Base-by-base conservation (phyloP, 2,888 invertebrate species). In the Brachyopa scutellaris region DNA sequence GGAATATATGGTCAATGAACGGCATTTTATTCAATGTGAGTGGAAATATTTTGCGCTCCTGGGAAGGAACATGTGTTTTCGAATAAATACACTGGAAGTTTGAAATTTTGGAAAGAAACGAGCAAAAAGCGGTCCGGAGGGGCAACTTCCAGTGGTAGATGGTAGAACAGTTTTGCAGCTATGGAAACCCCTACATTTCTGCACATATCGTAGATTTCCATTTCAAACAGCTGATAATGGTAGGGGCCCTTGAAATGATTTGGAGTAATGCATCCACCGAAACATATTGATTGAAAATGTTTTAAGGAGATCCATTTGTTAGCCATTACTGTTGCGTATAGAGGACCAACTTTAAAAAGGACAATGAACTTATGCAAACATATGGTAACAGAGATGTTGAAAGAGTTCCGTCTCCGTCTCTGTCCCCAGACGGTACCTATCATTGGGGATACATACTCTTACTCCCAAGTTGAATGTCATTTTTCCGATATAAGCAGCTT, bases 1-100 rank as follows among this genome's bases (percentile, higher is more conserved):
- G 82, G 82, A 82, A 82, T 9, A n/a, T n/a, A 47, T 82, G 82
- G 82, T 82, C 82, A 82, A 82, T 82, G 82, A 82, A 82, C 82
- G 82, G 40, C 70, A 72, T 53, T 77, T 61, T 51, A 77, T 70
- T 82, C 64, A 77, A 57, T 72, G 53, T 66, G 64, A 53, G 53
- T 77, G 53, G 66, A 82, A 82, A 19, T 29, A 53, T 64, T 69
- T 26, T 57, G 26, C 26, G 17, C 38, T 74, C 61, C 40, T 82
- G 82, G 82, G 82, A 82, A 77, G 15, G 66, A 82, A 82, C 82
- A 82, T 82, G 70, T 82, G 82, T 82, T 82, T 53, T 31, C 29
- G 26, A 4, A 47, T n/a, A 40, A 33, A 31, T 5, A 13, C 47
- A 36, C 53, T 61, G 61, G 67, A 76, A 69, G 26, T 49, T 40